Evolutionary conservation across 2,797 vertebrate genomes (phyloP), one percentile per base, ranked within the genome.

Genomic region (Sebastes kiyomatsui): DNA sequence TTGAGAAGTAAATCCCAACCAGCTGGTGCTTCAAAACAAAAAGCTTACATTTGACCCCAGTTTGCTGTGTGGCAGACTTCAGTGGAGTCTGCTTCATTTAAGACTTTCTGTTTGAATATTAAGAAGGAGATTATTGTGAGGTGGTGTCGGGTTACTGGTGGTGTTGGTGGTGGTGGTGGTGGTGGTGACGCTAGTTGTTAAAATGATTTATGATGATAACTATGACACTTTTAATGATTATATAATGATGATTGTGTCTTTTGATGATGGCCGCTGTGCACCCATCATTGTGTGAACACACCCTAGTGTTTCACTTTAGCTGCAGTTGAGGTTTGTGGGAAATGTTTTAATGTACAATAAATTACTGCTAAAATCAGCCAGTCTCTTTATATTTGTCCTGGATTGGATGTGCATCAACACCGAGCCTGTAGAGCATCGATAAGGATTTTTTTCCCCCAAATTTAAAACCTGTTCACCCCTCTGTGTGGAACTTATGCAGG

Each of bases 291-390:
- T 94, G 86, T 92, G 79, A 93, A 92, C 62, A 73, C 90, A 80
- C 87, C 88, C 82, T 82, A 75, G 86, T 90, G 87, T 87, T 46
- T 46, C 42, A 87, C 82, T 86, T 86, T 81, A 84, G 87, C 92
- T 87, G 89, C 91, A 92, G 89, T 58, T 32, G 87, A 93, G 91
- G 83, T 89, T 93, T 93, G 89, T 94, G 88, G 79, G 79, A 92
- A 93, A 92, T 91, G 92, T 95, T 95, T 90, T 91, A 90, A 90
- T 95, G 94, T 96, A 89, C 73, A 94, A 96, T 96, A 95, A 96
- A 96, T 92, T 67, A 92, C 89, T 88, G 85, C 66, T 52, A 76
- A 94, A 93, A 81, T 76, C 84, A 65, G 18, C 38, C 14, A 0
- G 33, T 73, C 16, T 91, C 30, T 72, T 77, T 49, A 16, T 5